Evolutionary conservation across 2,113 vertebrate genomes (phyloP).

Genomic region (Semnopithecus entellus): DNA sequence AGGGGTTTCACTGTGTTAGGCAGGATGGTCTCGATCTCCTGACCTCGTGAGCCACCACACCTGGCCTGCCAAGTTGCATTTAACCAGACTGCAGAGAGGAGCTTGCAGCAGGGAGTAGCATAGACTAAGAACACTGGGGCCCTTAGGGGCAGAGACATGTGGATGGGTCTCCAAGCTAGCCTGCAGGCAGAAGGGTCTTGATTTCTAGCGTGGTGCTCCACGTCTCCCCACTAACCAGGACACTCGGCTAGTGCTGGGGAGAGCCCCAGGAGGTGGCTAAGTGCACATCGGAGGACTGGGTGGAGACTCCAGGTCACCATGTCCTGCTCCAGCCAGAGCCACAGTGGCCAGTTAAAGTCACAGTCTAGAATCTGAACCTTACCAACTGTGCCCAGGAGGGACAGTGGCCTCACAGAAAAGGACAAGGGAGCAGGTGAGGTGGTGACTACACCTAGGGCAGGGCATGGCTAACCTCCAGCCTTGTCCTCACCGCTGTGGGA

Average conservation of each 20-base stretch:
- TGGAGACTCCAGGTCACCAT: not conserved
- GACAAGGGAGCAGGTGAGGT: not conserved
- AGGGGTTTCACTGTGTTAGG: too few relatives aligned
- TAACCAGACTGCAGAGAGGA: not conserved
- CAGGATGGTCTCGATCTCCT: too few relatives aligned
- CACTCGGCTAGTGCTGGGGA: not conserved
- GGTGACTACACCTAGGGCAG: not conserved
- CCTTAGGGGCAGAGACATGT: not conserved
- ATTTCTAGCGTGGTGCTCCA: not conserved
- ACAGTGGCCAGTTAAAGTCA: not conserved
- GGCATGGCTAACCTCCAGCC: not conserved
- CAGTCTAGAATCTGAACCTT: not conserved
- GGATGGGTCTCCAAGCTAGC: not conserved
- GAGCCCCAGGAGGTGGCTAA: not conserved
- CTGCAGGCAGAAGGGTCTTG: not conserved
- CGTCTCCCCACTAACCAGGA: not conserved
- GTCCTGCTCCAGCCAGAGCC: not conserved
- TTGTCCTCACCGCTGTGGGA: not conserved
- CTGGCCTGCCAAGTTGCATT: not conserved
- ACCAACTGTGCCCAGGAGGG: not conserved
- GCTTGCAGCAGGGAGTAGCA: fast-evolving
- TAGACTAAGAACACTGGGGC: not conserved
- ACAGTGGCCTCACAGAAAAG: not conserved
- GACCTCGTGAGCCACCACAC: too few relatives aligned
- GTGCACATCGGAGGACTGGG: not conserved